phyloP scores from a whole-genome alignment of 2,888 invertebrate species.

The Pyrgus malvae region DNA sequence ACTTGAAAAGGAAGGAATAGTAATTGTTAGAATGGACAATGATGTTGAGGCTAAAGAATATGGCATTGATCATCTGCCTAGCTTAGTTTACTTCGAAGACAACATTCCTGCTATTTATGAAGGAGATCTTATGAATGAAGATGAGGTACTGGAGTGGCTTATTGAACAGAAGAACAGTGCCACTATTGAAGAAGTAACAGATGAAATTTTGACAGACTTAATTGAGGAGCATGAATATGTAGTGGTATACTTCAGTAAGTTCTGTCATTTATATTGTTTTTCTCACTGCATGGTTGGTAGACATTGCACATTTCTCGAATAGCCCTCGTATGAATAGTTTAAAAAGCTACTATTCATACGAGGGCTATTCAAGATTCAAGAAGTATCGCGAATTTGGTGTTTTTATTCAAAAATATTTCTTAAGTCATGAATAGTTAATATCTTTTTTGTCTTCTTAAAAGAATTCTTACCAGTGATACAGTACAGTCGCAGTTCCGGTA shows the following conservation, averaged over 20 bases:
- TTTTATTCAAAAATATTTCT: too few species aligned
- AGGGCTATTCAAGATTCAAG: too few species aligned
- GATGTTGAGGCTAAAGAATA: conserved; percentile 94
- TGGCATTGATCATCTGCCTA: conserved; percentile 93
- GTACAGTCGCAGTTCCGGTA: too few species aligned
- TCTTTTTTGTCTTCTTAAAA: too few species aligned
- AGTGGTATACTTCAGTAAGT: conserved; percentile 95
- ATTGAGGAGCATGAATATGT: conserved; percentile 96
- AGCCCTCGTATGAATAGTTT: too few species aligned
- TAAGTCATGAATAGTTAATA: too few species aligned
- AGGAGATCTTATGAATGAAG: conserved; percentile 95
- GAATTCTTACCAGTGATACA: too few species aligned
- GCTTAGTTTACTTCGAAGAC: conserved; percentile 94
- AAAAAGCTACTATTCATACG: too few species aligned
- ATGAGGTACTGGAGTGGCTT: conserved; percentile 94
- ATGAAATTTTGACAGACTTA: conserved; percentile 92
- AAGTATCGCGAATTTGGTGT: too few species aligned
- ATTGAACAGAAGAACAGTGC: conserved; percentile 93
- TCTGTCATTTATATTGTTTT: not conserved
- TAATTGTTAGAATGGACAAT: conserved; percentile 94
- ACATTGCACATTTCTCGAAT: too few species aligned
- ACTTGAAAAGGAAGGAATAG: conserved; percentile 93
- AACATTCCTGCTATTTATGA: conserved; percentile 95
- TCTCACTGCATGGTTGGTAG: too few species aligned
- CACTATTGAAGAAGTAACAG: conserved; percentile 96